Percentiles rank a stretch among this genome's conserved stretches.
phyloP scores from a whole-genome alignment of 2,888 invertebrate species.

The Limenitis camilla region DNA sequence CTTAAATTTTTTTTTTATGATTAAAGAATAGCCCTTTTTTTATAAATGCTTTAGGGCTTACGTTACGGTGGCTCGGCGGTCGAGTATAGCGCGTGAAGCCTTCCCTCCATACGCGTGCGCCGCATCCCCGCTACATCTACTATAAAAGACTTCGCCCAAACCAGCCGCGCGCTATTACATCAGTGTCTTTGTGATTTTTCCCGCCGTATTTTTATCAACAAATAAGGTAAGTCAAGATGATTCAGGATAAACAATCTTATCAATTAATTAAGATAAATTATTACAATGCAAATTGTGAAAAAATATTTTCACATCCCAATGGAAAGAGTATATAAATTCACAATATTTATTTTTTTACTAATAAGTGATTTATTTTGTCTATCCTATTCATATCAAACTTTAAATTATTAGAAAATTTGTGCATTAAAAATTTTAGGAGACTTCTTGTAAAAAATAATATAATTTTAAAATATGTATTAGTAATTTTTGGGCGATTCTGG shows the following conservation, averaged over 20 bases:
- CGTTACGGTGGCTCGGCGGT: slow-evolving; percentile 12
- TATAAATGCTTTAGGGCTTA: slow-evolving; percentile 10
- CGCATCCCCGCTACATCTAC: slow-evolving; percentile 66
- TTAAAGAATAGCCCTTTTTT: slow-evolving; percentile 8
- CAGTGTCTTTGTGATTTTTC: slow-evolving; percentile 72
- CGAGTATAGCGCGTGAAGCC: slow-evolving; percentile 14
- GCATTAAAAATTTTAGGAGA: no score
- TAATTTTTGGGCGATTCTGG: background rate
- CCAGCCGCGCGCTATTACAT: slow-evolving; percentile 72
- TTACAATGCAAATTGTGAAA: background rate
- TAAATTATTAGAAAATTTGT: no score
- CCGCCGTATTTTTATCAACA: slow-evolving; percentile 60
- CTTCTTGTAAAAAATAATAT: no score
- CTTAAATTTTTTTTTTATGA: no score
- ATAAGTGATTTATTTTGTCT: no score
- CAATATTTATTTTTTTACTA: no score
- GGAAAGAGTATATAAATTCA: background rate
- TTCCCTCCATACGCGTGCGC: slow-evolving; percentile 48
- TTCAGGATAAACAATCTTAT: slow-evolving; percentile 28
- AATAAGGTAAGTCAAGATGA: slow-evolving; percentile 65
- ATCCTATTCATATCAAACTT: no score
- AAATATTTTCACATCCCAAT: background rate
- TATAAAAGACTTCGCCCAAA: slow-evolving; percentile 67
- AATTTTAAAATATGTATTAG: no score
- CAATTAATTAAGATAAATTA: background rate